Evolutionary conservation across 2,888 invertebrate species (phyloP).

Genomic region (Antheraea assamensis): DNA sequence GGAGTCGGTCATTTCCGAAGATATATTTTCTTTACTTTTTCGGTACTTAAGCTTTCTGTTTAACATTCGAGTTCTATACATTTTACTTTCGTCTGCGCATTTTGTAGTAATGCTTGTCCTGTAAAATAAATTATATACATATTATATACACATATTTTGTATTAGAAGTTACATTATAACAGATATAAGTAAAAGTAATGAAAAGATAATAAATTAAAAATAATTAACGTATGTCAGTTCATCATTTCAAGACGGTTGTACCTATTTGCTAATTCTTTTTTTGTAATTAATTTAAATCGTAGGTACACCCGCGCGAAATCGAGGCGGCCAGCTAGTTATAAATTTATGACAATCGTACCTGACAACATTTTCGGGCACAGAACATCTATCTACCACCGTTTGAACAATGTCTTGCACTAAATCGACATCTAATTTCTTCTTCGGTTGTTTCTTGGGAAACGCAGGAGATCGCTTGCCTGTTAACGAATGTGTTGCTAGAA

Average conservation of each 20-base stretch:
- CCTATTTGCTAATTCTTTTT: no score
- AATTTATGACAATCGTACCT: conserved; percentile 37
- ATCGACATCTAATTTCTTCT: conserved; percentile 65
- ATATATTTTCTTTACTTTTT: conserved; percentile 44
- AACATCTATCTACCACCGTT: conserved; percentile 67
- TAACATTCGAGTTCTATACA: conserved; percentile 63
- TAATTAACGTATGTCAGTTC: no score
- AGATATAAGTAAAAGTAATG: no score
- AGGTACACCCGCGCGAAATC: neutral
- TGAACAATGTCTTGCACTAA: conserved; percentile 79
- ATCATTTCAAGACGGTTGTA: no score
- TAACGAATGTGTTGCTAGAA: conserved; percentile 80
- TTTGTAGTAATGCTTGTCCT: conserved; percentile 83
- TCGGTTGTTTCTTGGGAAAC: conserved; percentile 62
- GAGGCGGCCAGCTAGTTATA: no score
- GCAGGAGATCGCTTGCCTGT: conserved; percentile 83
- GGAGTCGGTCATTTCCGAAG: conserved; percentile 37
- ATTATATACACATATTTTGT: neutral
- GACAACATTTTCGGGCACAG: conserved; percentile 54
- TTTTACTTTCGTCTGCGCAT: conserved; percentile 84
- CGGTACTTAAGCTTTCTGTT: conserved; percentile 40
- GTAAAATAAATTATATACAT: conserved; percentile 29
- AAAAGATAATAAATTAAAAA: no score
- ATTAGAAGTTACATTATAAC: neutral
- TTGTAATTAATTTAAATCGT: no score